phyloP scores from a whole-genome alignment of 1,140 invertebrate genomes.

The Episyrphus balteatus region DNA sequence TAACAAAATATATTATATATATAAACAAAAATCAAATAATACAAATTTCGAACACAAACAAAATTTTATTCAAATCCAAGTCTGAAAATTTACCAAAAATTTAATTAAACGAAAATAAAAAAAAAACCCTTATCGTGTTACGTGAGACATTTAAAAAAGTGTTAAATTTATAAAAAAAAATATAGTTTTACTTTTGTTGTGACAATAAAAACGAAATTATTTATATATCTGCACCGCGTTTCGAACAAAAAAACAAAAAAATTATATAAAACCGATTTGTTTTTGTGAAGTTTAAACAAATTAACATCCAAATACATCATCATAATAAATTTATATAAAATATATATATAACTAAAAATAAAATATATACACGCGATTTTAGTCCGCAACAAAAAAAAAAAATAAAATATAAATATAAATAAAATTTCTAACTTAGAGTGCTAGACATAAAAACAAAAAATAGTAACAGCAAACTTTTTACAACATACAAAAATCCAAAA shows the following conservation, averaged over 20 bases:
- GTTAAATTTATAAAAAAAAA: not conserved
- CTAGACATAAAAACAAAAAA: not conserved
- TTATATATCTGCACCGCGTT: constrained; percentile 4
- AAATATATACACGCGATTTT: constrained; percentile 2
- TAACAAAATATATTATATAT: not conserved
- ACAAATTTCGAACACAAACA: not conserved
- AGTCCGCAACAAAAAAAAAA: not conserved
- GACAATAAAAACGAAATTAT: constrained; percentile 1
- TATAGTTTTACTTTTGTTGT: not conserved
- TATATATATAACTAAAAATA: constrained; percentile 9
- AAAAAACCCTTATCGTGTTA: not conserved
- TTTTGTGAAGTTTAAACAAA: constrained; percentile 16
- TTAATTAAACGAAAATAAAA: not conserved
- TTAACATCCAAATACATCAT: constrained; percentile 1
- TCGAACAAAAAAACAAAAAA: constrained; percentile 12
- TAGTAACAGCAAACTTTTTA: not conserved
- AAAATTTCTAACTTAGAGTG: not conserved
- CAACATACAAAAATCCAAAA: constrained; percentile 1
- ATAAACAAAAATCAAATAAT: not conserved
- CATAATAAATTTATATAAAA: constrained; percentile 3
- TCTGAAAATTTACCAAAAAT: not conserved
- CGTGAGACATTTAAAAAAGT: not conserved
- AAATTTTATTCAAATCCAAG: not conserved
- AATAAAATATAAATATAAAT: not conserved
- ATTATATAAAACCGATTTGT: constrained; percentile 29